Base-by-base conservation (phyloP, 92 coral and sea anemone species). In the Hydrozoanthus gracilis region DNA sequence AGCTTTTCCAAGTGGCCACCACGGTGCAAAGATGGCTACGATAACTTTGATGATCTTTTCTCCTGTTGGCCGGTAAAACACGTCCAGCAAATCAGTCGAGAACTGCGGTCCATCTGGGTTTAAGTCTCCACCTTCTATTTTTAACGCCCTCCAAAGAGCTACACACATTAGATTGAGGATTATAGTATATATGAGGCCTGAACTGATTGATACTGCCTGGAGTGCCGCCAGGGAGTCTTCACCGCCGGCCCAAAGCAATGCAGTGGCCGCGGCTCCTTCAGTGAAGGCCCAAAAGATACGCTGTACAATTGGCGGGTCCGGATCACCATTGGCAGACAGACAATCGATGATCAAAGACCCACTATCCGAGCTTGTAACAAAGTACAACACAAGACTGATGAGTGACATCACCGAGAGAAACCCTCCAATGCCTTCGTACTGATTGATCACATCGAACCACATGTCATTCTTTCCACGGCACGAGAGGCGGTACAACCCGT, bases 281-380 rank as follows among this genome's bases (percentile, higher is more conserved):
- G 98, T 95, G 5, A 95, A 75, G 49, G 98, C 98, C 98, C 98
- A 95, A 87, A 95, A 95, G 85, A 95, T 78, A 16, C 98, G 94
- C 82, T 95, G 98, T 55, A 88, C 82, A 18, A 95, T 71, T 73
- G 98, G 98, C 16, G 98, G 98, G 67, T 94, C 94, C 64, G 95
- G 95, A 77, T 94, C 90, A 54, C 98, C 98, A 86, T 95, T 95
- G 87, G 98, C 95, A 39, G 98, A 88, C 20, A 95, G 92, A 71
- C 96, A 91, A 88, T 95, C 98, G 64, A 95, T 95, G 86, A 95
- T 94, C 54, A 95, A 89, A 12, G 98, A 95, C 8, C 98, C 98
- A 68, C 98, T 95, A 88, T 95, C 98, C 56, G 98, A 93, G 61
- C 98, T 95, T 82, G 98, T 95, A 45, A 95, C 98, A 72, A 95